Base-by-base conservation (phyloP, 2,888 invertebrate genomes). In the Agonopterix alstromeriana region DNA sequence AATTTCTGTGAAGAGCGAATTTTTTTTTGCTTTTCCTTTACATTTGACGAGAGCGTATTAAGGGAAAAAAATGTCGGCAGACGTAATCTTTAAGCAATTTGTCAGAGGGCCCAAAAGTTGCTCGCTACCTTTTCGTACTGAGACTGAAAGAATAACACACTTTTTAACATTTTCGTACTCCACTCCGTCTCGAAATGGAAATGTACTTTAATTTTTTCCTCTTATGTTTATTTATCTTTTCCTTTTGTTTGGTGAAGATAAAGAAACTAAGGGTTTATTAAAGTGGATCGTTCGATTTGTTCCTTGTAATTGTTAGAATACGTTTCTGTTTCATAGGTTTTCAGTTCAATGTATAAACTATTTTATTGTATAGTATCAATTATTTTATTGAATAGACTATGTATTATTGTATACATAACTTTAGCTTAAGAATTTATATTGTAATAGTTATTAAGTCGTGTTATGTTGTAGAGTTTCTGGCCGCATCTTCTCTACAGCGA, bases 41-140 rank as follows among this genome's bases (percentile, higher is more conserved):
- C 54, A 54, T 56, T 54, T 56, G 54, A 52, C 54, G 58, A 53
- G 54, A 52, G 14, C 27, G 50, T 58, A 55, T 55, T 56, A 58
- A 61, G 60, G 55, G 42, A 50, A 60, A 58, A 61, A 58, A 63
- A 53, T 50, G 54, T 53, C 38, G 53, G 48, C 53, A 52, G 48
- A 45, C 48, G 59, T 65, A 69, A 69, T 68, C 70, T 67, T 68
- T 65, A 57, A 58, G 70, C 63, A 67, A 68, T 68, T 68, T 68
- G 67, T 70, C 63, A 63, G 53, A 48, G 54, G 49, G 49, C 42
- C 52, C 53, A 54, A 63, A 62, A 67, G 38, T 38, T 38, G n/a
- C 38, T 27, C 27, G 27, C 27, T 27, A 27, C 27, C 27, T 67
- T 53, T 58, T 60, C 47, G 47, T 47, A 48, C 53, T 50, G 36